Evolutionary conservation across 92 coral and sea anemone genomes (phyloP), one percentile per base, ranked within the genome.

Genomic region (Zoanthus sansibaricus): DNA sequence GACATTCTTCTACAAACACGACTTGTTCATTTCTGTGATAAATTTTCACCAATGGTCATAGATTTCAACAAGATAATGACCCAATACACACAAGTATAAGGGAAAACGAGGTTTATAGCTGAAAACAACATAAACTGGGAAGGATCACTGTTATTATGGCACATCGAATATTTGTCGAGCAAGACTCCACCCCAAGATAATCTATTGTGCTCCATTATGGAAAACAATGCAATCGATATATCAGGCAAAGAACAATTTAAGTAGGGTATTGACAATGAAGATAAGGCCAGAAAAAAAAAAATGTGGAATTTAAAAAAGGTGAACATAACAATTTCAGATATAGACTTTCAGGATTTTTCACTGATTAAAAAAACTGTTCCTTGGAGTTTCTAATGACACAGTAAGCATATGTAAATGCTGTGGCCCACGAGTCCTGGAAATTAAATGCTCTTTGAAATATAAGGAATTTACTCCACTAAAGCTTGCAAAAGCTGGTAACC

Each of bases 61-160:
- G 25, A 25, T 25, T 25, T 25, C 25, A 25, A 25, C 25, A 25
- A 25, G 25, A 25, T 25, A 25, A 25, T 25, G 25, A 25, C 25
- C 25, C 25, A 25, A 25, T 25, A 25, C 25, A 25, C 25, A 25
- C 25, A 25, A 25, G 25, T 25, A 25, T 25, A 25, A 25, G 25
- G 25, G 0, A 0, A 25, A 25, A 25, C 25, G 25, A 25, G 25
- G 25, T 25, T 25, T 25, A 25, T 25, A 25, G 25, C 25, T 25
- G 25, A 25, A 25, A 25, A 25, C 25, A 25, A 25, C 25, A 25
- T 25, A 25, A 25, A 25, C 25, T 25, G 52, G 89, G 89, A 18
- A 21, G 84, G 13, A 75, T 59, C 49, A 86, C 89, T 49, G 89
- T 84, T 9, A 86, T 84, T 72, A 86, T 48, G 75, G 89, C 84